A percentile compares a stretch with the other conserved stretches of the same genome.
Conservation (phyloP, 1,140 invertebrate species). For the Holcopasites calliopsidis region DNA sequence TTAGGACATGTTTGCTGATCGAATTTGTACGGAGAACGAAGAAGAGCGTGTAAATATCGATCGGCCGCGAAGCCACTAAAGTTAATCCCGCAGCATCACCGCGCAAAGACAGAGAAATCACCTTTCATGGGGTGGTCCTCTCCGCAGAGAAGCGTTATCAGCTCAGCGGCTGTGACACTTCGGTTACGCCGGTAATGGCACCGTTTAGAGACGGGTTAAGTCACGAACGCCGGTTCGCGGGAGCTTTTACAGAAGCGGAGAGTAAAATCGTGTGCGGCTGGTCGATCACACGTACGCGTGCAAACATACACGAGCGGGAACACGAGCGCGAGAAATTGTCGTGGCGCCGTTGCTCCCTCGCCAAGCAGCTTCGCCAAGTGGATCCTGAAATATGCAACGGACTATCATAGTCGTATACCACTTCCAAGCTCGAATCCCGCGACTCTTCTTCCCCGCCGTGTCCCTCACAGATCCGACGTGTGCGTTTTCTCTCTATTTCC, state of each 20-base stretch:
- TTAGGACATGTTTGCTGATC: too few species aligned
- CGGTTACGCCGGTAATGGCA: slow-evolving; percentile 32
- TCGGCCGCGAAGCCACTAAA: neutral
- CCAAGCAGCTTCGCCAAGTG: slow-evolving; percentile 39
- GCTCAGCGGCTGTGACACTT: neutral
- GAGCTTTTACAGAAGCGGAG: slow-evolving; percentile 41
- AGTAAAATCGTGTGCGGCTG: slow-evolving; percentile 18
- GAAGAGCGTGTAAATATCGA: neutral
- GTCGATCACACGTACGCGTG: neutral
- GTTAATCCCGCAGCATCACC: neutral
- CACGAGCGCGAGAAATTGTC: slow-evolving; percentile 11
- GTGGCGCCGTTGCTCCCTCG: slow-evolving; percentile 3
- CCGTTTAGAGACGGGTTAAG: slow-evolving; percentile 24
- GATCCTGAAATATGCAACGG: slow-evolving; percentile 65
- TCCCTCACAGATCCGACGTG: neutral
- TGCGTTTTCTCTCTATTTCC: slow-evolving; percentile 9
- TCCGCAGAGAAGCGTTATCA: neutral
- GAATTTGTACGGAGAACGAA: too few species aligned
- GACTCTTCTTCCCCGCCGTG: slow-evolving; percentile 29
- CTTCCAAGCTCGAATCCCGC: slow-evolving; percentile 55
- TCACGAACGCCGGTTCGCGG: slow-evolving; percentile 7
- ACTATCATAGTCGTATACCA: slow-evolving; percentile 61
- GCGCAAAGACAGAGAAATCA: neutral
- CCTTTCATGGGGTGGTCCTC: neutral
- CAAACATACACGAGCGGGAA: neutral